Evolutionary conservation across 2,888 invertebrate species (phyloP).

Genomic region (Yponomeuta malinellus): DNA sequence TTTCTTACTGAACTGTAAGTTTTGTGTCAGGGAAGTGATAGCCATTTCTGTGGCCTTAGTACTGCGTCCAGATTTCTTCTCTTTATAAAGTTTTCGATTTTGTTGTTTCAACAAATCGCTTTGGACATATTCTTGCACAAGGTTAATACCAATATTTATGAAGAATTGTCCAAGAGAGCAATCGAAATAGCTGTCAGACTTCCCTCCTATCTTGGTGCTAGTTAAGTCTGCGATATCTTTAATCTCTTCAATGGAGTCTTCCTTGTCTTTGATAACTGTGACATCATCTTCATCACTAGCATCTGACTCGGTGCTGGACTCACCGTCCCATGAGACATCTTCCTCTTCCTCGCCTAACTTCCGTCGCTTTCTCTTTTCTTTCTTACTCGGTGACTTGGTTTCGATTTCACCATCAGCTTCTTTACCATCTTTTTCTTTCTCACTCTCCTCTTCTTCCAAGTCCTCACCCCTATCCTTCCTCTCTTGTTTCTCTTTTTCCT

Average conservation of each 20-base stretch:
- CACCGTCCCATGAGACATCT: slow-evolving; percentile 78
- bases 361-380: slow-evolving; percentile 52
- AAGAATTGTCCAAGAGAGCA: slow-evolving; percentile 94
- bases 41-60: slow-evolving; percentile 86
- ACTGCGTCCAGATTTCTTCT: slow-evolving; percentile 76
- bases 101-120: slow-evolving; percentile 92
- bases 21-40: slow-evolving; percentile 89
- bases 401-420: slow-evolving; percentile 13
- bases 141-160: slow-evolving; percentile 92
- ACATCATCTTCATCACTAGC: slow-evolving; percentile 49
- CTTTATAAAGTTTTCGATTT: slow-evolving; percentile 88
- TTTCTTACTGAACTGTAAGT: slow-evolving; percentile 90
- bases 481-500: slow-evolving; percentile 64
- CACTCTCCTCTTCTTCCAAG: slow-evolving; percentile 33
- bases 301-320: slow-evolving; percentile 72
- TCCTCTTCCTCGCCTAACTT: slow-evolving; percentile 66
- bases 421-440: slow-evolving; percentile 41
- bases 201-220: slow-evolving; percentile 43
- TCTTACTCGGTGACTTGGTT: slow-evolving; percentile 24
- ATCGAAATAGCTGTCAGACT: slow-evolving; percentile 86
- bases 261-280: slow-evolving; percentile 73
- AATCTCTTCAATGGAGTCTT: slow-evolving; percentile 69
- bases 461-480: slow-evolving; percentile 30
- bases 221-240: slow-evolving; percentile 59
- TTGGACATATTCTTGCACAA: slow-evolving; percentile 96